phyloP scores from a whole-genome alignment of 2,797 vertebrate species.

The Eupleurogrammus muticus region DNA sequence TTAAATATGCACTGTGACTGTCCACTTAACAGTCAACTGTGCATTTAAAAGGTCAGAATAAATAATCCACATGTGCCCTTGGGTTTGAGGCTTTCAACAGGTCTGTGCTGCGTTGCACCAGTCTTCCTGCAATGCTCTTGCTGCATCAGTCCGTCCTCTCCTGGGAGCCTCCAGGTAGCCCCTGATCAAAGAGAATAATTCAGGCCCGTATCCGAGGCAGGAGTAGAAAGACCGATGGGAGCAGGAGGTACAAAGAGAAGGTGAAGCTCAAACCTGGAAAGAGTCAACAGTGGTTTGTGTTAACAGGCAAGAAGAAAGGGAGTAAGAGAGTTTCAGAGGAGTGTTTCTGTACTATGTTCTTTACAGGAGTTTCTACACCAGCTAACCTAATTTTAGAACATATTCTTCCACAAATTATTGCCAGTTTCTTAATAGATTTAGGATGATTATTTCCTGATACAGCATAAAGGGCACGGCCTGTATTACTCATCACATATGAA shows the following conservation, averaged over 20 bases:
- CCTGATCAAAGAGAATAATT: constrained; percentile 85
- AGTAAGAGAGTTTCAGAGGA: neutral
- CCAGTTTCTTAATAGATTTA: constrained; percentile 1
- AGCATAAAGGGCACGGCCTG: neutral
- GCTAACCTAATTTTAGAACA: constrained; percentile 26
- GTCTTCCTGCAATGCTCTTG: constrained; percentile 30
- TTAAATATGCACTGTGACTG: neutral
- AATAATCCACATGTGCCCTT: neutral
- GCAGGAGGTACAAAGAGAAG: constrained; percentile 70
- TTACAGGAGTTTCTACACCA: constrained; percentile 15
- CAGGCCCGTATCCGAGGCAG: constrained; percentile 62
- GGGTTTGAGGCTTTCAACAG: constrained; percentile 44
- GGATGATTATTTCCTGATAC: constrained; percentile 21
- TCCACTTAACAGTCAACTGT: neutral
- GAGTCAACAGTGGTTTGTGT: constrained; percentile 59
- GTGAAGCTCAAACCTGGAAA: constrained; percentile 57
- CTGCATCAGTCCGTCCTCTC: constrained; percentile 39
- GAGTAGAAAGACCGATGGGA: constrained; percentile 40
- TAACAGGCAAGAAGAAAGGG: constrained; percentile 11
- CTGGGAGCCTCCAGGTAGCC: constrained; percentile 54
- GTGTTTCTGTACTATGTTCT: constrained; percentile 2
- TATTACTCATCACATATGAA: constrained; percentile 13
- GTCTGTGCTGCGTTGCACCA: constrained; percentile 46
- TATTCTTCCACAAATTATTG: constrained; percentile 14
- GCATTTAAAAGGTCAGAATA: neutral